Evolutionary conservation across 2,888 invertebrate genomes (phyloP), one percentile per base, ranked within the genome.

Genomic region (Chrysolina oricalcia): DNA sequence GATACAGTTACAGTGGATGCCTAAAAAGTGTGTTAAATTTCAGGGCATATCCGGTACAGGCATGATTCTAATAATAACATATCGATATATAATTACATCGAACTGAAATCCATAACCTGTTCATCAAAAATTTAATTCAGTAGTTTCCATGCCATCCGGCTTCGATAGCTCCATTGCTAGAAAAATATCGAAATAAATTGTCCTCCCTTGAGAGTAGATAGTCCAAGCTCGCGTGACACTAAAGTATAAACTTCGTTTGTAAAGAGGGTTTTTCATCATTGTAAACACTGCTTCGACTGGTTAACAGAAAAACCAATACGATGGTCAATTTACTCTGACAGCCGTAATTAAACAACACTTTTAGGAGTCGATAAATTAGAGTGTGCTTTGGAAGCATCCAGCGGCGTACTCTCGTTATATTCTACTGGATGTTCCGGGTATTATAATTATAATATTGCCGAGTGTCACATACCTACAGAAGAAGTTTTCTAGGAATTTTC

Each of bases 221-320:
- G n/a, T 17, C 35, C 17, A 17, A n/a, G 35, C 19, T 68, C 43
- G 68, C 68, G 68, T 68, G 68, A 68, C 53, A 35, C 40, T 41
- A 17, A n/a, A 17, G 53, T 40, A 68, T 53, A 35, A 68, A 53
- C 53, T 17, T 19, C 53, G 4, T 21, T 68, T 19, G 19, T 21
- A 9, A 21, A 40, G 35, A 17, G 53, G 9, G 40, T 53, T 68
- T 15, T 17, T 41, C 53, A 56, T 50, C 53, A 40, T 17, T 68
- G 53, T 19, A 53, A 68, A 53, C 68, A 50, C n/a, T 15, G 35
- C 35, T 35, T 59, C 27, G 59, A 59, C 35, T 17, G 53, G 50
- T 53, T 53, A 68, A 68, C 68, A 56, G 41, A 43, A 68, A 68
- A 68, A 40, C 56, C 68, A 19, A 68, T 53, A 53, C 35, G 15